These are phyloP conservation scores for Caenorhabditis tropicalis DNA, from an alignment of 1,140 invertebrate genomes.

Conservation along the genomic window DNA sequence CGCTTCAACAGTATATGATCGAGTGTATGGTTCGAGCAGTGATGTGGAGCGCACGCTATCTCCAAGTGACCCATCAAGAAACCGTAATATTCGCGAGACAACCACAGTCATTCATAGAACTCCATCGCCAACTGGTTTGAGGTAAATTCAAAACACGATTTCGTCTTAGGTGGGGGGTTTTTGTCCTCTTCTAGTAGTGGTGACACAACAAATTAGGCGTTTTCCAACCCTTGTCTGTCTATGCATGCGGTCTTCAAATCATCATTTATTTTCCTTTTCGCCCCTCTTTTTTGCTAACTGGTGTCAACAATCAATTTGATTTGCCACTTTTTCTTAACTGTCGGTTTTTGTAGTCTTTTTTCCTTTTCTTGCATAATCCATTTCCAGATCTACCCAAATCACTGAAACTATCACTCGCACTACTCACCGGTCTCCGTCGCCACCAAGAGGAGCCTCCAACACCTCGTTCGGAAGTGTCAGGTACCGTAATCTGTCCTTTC, in stretches of 20 bases:
- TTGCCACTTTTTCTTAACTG: not conserved
- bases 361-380: not conserved
- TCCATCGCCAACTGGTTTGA: constrained; percentile 43
- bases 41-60: constrained; percentile 47
- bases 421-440: constrained; percentile 35
- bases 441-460: constrained; percentile 8
- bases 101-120: constrained; percentile 34
- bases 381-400: constrained; percentile 14
- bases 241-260: constrained; percentile 13
- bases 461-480: constrained; percentile 31
- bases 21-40: not conserved
- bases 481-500: not conserved
- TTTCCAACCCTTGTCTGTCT: constrained; percentile 18
- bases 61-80: constrained; percentile 46
- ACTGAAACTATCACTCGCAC: constrained; percentile 45
- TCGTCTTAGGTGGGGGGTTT: not conserved
- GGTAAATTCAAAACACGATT: constrained; percentile 39
- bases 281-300: constrained; percentile 3
- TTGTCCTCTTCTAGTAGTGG: constrained; percentile 12
- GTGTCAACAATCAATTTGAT: constrained; percentile 7
- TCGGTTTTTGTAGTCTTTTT: not conserved
- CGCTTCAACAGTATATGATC: constrained; percentile 44
- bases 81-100: constrained; percentile 35
- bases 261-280: not conserved
- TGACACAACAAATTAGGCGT: constrained; percentile 38